Conservation (phyloP, 2,797 vertebrate genomes). For the Coregonus ussuriensis region DNA sequence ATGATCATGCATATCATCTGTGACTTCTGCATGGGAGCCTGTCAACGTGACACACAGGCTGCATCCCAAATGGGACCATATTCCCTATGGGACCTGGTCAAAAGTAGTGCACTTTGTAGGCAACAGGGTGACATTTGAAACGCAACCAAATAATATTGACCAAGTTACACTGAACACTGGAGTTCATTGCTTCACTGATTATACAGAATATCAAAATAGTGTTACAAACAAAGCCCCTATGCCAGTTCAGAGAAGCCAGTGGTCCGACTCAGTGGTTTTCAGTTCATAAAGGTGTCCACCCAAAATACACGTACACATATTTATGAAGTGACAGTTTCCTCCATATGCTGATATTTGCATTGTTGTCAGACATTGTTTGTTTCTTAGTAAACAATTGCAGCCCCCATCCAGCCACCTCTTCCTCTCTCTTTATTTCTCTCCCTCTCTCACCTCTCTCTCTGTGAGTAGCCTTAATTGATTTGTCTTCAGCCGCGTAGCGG, state of each 20-base stretch:
- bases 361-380: not conserved
- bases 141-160: no score
- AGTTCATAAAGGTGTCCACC: not conserved
- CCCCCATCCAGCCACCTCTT: not conserved
- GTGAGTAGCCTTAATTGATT: conserved; percentile 33
- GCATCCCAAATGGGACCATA: no score
- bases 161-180: not conserved
- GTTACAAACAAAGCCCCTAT: not conserved
- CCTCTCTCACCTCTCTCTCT: not conserved
- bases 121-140: no score
- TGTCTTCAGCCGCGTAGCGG: conserved; percentile 16
- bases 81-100: no score
- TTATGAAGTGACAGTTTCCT: not conserved
- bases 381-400: not conserved
- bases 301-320: not conserved
- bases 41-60: no score
- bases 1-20: no score
- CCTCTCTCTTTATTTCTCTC: not conserved
- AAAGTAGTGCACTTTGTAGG: no score
- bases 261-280: not conserved
- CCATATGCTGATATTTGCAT: not conserved
- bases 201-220: not conserved
- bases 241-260: not conserved
- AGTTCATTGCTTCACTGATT: not conserved
- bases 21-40: no score